These are phyloP conservation scores for Agrenia bidenticulata DNA, from an alignment of 2,888 invertebrate species.

Conservation along the genomic window DNA sequence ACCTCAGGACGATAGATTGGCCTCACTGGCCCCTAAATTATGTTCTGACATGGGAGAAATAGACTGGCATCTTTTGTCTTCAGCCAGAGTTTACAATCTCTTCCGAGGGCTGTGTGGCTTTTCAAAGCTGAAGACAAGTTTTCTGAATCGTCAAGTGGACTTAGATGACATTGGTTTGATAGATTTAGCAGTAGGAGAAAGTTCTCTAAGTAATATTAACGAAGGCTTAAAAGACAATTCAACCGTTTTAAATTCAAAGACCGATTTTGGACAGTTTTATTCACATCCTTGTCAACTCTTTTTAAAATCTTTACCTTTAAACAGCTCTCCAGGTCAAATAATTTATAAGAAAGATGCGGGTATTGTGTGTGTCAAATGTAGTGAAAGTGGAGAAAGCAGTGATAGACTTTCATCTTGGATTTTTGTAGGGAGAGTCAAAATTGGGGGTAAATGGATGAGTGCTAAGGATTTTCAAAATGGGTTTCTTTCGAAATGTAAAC, in stretches of 20 bases:
- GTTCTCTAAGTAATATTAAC: not conserved
- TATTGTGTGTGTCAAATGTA: conserved; percentile 41
- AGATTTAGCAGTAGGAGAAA: not conserved
- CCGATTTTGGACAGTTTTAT: conserved; percentile 32
- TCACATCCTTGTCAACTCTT: not conserved
- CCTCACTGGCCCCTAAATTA: conserved; percentile 70
- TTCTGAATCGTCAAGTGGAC: conserved; percentile 36
- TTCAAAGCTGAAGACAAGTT: conserved; percentile 41
- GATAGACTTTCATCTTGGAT: conserved; percentile 59
- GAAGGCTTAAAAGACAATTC: not conserved
- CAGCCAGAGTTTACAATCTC: conserved; percentile 68
- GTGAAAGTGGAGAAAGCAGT: conserved; percentile 13
- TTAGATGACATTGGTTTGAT: conserved; percentile 41
- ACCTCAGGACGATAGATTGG: conserved; percentile 36
- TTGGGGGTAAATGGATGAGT: conserved; percentile 71
- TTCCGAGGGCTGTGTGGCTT: conserved; percentile 65
- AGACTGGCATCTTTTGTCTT: conserved; percentile 67
- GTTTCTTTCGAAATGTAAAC: conserved; percentile 65
- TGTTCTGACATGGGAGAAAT: conserved; percentile 64
- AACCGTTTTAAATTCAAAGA: not conserved
- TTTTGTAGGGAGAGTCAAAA: conserved; percentile 65
- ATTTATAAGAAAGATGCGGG: conserved; percentile 22
- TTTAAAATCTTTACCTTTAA: conserved; percentile 1
- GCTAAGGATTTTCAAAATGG: conserved; percentile 85
- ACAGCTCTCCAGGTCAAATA: conserved; percentile 37